A percentile compares a stretch with the other conserved stretches of the same genome.
These are phyloP conservation scores for Pocillopora verrucosa DNA, from an alignment of 64 coral and sea anemone species.

Conservation along the genomic window DNA sequence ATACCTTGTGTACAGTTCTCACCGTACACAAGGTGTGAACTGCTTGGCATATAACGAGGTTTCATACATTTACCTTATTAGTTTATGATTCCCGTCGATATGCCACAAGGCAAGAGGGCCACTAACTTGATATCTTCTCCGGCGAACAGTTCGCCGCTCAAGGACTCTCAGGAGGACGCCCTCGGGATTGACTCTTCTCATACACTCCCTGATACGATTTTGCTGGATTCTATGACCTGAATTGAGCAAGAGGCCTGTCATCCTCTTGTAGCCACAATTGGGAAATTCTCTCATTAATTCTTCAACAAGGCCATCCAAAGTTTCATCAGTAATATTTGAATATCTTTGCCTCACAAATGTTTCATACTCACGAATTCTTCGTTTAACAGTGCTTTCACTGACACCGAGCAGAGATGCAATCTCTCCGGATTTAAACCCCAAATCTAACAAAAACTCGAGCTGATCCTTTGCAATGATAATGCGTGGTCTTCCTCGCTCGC, in stretches of 20 bases:
- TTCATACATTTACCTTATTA: conserved; percentile 50
- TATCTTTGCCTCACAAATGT: conserved; percentile 16
- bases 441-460: conserved; percentile 27
- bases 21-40: background rate
- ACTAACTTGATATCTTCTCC: conserved; percentile 45
- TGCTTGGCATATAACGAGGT: background rate
- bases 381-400: conserved; percentile 21
- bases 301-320: conserved; percentile 6
- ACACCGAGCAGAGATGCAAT: conserved; percentile 17
- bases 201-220: conserved; percentile 27
- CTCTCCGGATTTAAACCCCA: conserved; percentile 9
- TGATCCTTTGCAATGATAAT: conserved; percentile 32
- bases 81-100: conserved; percentile 56
- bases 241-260: conserved; percentile 43
- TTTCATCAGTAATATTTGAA: conserved; percentile 11
- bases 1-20: background rate
- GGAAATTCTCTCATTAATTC: conserved; percentile 20
- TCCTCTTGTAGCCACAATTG: conserved; percentile 44
- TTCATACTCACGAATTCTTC: conserved; percentile 28
- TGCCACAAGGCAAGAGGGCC: conserved; percentile 57
- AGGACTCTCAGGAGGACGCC: conserved; percentile 43
- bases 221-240: conserved; percentile 46
- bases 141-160: background rate
- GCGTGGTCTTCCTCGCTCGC: conserved; percentile 45
- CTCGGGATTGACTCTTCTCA: conserved; percentile 45